phyloP scores from a whole-genome alignment of 2,797 vertebrate genomes.

The Bradypodion pumilum region DNA sequence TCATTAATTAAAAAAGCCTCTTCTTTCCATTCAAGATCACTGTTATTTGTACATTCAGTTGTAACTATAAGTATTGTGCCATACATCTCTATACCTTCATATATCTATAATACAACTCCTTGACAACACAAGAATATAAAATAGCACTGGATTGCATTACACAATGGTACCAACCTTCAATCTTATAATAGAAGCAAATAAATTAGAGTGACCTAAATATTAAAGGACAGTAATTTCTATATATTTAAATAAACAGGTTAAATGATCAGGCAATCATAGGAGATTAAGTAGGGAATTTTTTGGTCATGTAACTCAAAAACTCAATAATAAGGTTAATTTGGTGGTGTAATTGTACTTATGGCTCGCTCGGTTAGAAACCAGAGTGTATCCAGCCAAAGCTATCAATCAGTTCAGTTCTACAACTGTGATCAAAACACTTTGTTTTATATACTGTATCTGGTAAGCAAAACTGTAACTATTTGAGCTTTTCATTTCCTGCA shows the following conservation, averaged over 20 bases:
- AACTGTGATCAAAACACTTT: not conserved
- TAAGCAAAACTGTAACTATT: not conserved
- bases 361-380: not conserved
- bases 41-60: not conserved
- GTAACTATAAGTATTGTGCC: slow-evolving; percentile 11
- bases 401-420: not conserved
- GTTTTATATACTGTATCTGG: too few species aligned
- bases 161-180: not conserved
- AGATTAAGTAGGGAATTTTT: not conserved
- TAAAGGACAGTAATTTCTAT: not conserved
- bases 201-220: not conserved
- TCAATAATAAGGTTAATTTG: not conserved
- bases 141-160: not conserved
- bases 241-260: not conserved
- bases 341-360: not conserved
- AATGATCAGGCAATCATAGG: not conserved
- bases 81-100: not conserved
- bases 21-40: not conserved
- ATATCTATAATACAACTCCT: not conserved
- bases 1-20: slow-evolving; percentile 9
- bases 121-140: not conserved
- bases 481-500: not conserved
- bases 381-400: too few species aligned
- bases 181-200: not conserved
- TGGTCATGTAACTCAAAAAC: not conserved